Percentiles rank a stretch among this genome's conserved stretches.
Conservation (phyloP, 1,140 invertebrate genomes). For the Drepana arcuata region DNA sequence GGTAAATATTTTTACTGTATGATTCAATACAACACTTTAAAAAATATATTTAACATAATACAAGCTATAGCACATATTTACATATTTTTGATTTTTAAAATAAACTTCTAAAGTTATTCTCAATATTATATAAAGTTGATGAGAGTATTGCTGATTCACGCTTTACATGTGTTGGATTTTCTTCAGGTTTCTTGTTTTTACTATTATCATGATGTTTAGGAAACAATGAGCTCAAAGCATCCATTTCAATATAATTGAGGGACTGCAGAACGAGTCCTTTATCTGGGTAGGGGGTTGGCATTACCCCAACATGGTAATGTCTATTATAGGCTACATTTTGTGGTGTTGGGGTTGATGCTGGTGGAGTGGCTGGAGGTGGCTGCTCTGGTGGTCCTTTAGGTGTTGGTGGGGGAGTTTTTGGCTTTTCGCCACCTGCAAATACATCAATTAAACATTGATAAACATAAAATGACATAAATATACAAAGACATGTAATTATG, state of each 20-base stretch:
- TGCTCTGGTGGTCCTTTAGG: constrained; percentile 8
- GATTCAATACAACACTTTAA: constrained; percentile 4
- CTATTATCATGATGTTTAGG: constrained; percentile 15
- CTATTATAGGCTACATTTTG: constrained; percentile 25
- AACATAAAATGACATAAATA: too few species aligned
- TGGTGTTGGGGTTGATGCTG: constrained; percentile 16
- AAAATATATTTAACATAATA: too few species aligned
- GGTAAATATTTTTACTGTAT: constrained; percentile 2
- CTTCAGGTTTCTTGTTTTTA: constrained; percentile 20
- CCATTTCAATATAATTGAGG: constrained; percentile 65
- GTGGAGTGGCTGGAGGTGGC: constrained; percentile 8
- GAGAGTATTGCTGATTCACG: constrained; percentile 44
- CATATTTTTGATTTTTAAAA: constrained; percentile 30
- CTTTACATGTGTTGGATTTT: constrained; percentile 18
- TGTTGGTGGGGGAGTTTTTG: constrained; percentile 17
- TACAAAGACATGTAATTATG: too few species aligned
- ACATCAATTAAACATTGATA: constrained; percentile 3
- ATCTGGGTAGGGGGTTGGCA: constrained; percentile 47
- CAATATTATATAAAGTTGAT: constrained; percentile 44
- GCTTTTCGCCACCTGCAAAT: constrained; percentile 39
- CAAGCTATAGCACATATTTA: constrained; percentile 2
- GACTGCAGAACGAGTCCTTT: constrained; percentile 55
- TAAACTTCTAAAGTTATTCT: constrained; percentile 61
- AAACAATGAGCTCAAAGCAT: constrained; percentile 57
- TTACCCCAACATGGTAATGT: constrained; percentile 10